Evolutionary conservation across 2,888 invertebrate species (phyloP), one percentile per base, ranked within the genome.

Genomic region (Andrena bicolor): DNA sequence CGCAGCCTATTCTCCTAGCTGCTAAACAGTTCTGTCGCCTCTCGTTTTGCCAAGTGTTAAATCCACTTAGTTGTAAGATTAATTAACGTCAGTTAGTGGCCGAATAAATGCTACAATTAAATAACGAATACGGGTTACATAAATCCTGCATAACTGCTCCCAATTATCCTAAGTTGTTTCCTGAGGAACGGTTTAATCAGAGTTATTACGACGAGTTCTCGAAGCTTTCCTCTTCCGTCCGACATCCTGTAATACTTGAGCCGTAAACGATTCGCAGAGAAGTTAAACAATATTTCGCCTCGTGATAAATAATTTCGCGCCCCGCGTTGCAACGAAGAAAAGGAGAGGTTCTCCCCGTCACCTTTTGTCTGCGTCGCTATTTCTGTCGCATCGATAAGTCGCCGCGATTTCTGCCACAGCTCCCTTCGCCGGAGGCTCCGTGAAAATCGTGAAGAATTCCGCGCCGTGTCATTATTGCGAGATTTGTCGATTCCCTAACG

Each of bases 401-500:
- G 70, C 80, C 76, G 16, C 79, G 64, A 60, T 68, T 73, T 72
- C 60, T 56, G 48, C 28, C 26, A 13, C 41, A 23, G 26, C 16
- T 60, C 49, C 49, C 13, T 28, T 10, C 32, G 65, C 2, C 61
- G 49, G 35, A 41, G 26, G 26, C 16, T n/a, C 26, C 51, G 4
- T 78, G 75, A 65, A 79, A 75, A 70, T 60, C 30, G 28, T 30
- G 72, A 83, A 79, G 73, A 78, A 69, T 87, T 78, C 75, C 49
- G 8, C 53, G 65, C 53, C 56, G 16, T 64, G 72, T 78, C 83
- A 78, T 86, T 87, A 88, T 76, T 66, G 58, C 66, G 71, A 80
- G 71, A 88, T 83, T 86, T 63, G 76, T 66, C 64, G 66, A 28
- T 28, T 28, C 61, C 73, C 56, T 83, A 86, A 87, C 79, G 79